These are phyloP conservation scores for Papilio gigon DNA, from an alignment of 2,888 invertebrate genomes.

Conservation along the genomic window DNA sequence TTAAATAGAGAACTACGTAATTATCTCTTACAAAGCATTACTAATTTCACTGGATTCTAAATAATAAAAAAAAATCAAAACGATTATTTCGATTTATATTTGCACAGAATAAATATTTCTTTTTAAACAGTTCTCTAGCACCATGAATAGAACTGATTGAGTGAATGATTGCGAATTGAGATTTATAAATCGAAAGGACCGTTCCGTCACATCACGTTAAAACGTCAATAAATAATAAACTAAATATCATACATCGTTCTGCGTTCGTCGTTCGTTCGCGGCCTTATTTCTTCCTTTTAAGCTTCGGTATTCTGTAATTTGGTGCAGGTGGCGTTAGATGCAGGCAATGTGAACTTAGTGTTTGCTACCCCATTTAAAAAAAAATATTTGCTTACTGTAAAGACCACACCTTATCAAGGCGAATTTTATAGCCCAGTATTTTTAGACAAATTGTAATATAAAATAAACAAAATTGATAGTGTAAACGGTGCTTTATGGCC, in stretches of 20 bases:
- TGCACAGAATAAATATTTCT: background rate
- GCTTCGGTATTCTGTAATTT: constrained; percentile 79
- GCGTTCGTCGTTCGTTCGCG: constrained; percentile 69
- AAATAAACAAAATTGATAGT: constrained; percentile 1
- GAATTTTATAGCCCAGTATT: background rate
- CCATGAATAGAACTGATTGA: constrained; percentile 2
- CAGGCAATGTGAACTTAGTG: constrained; percentile 45
- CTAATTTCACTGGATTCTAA: constrained; percentile 38
- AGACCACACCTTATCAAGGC: background rate
- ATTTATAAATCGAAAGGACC: constrained; percentile 42
- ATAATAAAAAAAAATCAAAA: constrained; percentile 40
- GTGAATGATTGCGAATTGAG: background rate
- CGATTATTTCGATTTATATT: constrained; percentile 40
- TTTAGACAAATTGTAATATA: background rate
- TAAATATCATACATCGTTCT: constrained; percentile 76
- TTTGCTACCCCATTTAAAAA: background rate
- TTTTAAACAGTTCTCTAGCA: constrained; percentile 19
- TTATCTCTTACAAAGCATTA: constrained; percentile 28
- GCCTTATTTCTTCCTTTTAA: constrained; percentile 74
- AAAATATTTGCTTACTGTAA: background rate
- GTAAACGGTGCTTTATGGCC: constrained; percentile 30
- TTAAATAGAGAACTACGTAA: constrained; percentile 14
- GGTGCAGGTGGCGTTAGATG: constrained; percentile 73
- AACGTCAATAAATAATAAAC: constrained; percentile 68
- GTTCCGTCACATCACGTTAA: constrained; percentile 46